These are phyloP conservation scores for Habroteleia sp. DNA, from an alignment of 2,888 invertebrate genomes.

Conservation along the genomic window DNA sequence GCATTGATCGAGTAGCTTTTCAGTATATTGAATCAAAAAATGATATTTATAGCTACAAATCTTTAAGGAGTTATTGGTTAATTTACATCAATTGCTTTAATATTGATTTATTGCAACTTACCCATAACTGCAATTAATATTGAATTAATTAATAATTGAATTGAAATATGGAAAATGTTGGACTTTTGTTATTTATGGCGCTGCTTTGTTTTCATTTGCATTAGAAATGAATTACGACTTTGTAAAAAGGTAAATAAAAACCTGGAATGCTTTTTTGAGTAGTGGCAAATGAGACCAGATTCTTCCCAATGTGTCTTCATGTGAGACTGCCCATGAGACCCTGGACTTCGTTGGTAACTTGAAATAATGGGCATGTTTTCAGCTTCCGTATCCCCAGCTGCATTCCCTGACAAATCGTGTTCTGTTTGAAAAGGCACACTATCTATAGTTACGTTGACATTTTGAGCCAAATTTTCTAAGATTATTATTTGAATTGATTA, in stretches of 20 bases:
- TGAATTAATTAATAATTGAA: neutral
- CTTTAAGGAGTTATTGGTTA: no score
- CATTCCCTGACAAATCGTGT: constrained; percentile 81
- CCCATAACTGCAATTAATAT: no score
- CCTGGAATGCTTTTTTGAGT: constrained; percentile 76
- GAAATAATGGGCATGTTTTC: constrained; percentile 73
- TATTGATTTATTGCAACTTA: no score
- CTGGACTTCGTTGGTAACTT: constrained; percentile 74
- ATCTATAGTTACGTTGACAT: no score
- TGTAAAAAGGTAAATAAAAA: constrained; percentile 45
- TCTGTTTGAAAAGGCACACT: constrained; percentile 88
- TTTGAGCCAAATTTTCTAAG: no score
- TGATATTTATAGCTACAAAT: constrained; percentile 20
- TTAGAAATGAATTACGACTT: no score
- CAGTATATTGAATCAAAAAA: constrained; percentile 47
- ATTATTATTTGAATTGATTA: no score
- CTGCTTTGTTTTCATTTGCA: no score
- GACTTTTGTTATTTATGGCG: no score
- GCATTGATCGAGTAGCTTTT: constrained; percentile 84
- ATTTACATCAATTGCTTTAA: no score
- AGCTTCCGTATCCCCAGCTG: constrained; percentile 72
- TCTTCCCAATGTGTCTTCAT: constrained; percentile 87
- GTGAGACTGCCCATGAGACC: constrained; percentile 68
- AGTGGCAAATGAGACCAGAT: constrained; percentile 79
- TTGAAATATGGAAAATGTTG: no score